Conservation (phyloP, 1,140 invertebrate genomes). For the Propsilocerus akamusi region DNA sequence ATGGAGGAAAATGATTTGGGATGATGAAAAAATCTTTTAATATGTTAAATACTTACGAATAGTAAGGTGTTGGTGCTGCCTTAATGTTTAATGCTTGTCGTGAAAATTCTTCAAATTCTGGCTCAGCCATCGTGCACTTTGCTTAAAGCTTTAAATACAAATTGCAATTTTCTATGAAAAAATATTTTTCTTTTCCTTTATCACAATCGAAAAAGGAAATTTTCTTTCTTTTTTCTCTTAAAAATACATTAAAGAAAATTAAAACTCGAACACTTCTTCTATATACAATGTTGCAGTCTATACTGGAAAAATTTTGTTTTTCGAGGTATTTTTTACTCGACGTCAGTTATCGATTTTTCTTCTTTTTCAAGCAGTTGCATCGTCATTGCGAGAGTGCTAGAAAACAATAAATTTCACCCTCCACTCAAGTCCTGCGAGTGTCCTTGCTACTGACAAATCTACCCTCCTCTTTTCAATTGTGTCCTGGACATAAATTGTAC, state of each 20-base stretch:
- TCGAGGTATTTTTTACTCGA: not conserved
- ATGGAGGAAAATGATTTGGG: not conserved
- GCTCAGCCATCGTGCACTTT: constrained; percentile 58
- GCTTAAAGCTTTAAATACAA: not conserved
- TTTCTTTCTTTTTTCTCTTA: not conserved
- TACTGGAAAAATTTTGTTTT: not conserved
- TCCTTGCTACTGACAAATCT: too few species aligned
- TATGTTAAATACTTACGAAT: constrained; percentile 35
- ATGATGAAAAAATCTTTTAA: constrained; percentile 4
- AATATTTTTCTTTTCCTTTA: not conserved
- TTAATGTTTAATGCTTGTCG: not conserved
- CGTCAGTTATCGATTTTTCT: not conserved
- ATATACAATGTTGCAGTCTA: not conserved
- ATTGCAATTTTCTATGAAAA: not conserved
- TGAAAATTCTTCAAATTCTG: constrained; percentile 77
- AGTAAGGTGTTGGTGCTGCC: constrained; percentile 42
- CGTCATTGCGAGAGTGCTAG: not conserved
- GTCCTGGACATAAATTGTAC: too few species aligned
- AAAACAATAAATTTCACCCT: not conserved
- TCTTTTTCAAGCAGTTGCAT: not conserved
- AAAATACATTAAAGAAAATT: too few species aligned
- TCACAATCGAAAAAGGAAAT: not conserved
- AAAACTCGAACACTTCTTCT: not conserved
- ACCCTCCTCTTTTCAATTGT: too few species aligned
- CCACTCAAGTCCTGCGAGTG: too few species aligned